A percentile compares a stretch with the other conserved stretches of the same genome.
Evolutionary conservation across 2,113 vertebrate species (phyloP).

Genomic region (Odontophorus gujanensis): DNA sequence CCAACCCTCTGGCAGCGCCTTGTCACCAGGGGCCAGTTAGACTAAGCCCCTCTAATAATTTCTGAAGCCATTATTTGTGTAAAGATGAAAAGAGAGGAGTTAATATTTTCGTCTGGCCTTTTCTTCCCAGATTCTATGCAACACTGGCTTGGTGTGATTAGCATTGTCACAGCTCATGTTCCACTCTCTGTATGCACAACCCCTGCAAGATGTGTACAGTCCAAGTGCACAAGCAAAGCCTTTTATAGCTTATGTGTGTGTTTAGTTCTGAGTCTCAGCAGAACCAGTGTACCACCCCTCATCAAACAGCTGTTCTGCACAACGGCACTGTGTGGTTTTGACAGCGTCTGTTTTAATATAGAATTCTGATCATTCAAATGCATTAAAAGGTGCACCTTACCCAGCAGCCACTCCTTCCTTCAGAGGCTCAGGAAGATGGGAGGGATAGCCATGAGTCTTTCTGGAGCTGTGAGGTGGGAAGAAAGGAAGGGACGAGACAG

Average conservation of each 20-base stretch:
- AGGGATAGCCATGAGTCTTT: neutral
- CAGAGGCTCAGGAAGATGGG: neutral
- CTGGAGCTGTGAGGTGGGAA: neutral
- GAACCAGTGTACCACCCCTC: neutral
- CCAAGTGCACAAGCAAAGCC: neutral
- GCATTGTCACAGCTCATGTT: neutral
- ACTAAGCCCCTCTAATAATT: neutral
- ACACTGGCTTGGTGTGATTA: neutral
- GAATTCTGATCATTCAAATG: conserved; percentile 19
- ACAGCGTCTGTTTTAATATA: neutral
- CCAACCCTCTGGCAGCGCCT: accelerated
- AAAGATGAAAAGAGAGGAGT: conserved; percentile 10
- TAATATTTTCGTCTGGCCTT: neutral
- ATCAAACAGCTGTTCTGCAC: conserved; percentile 24
- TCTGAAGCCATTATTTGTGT: neutral
- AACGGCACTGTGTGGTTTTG: neutral
- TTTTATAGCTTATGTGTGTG: neutral
- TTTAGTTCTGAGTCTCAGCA: conserved; percentile 8
- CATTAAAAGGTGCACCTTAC: neutral
- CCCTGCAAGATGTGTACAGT: neutral
- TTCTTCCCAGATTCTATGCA: conserved; percentile 19
- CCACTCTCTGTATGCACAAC: neutral
- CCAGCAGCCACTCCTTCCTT: neutral
- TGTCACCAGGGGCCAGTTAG: neutral
- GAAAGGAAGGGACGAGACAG: neutral